Percentiles rank a stretch among this genome's conserved stretches.
These are phyloP conservation scores for Octodonta nipae DNA, from an alignment of 2,888 invertebrate genomes.

Conservation along the genomic window DNA sequence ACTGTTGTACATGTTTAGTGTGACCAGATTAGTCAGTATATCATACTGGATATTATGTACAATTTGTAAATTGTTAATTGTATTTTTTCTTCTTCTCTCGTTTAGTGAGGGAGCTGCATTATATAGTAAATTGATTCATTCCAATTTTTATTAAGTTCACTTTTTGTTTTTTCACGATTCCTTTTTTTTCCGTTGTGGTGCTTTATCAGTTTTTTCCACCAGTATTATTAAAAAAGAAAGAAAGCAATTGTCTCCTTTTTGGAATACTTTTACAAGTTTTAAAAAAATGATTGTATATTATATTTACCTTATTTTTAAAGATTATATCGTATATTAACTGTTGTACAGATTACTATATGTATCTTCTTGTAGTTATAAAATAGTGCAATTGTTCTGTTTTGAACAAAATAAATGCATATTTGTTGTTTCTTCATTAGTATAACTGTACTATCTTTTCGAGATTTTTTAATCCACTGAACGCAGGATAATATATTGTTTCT, in stretches of 20 bases:
- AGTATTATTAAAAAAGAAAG: slow-evolving; percentile 19
- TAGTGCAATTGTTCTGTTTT: slow-evolving; percentile 22
- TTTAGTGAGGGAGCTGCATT: slow-evolving; percentile 21
- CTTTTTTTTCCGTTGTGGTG: slow-evolving; percentile 6
- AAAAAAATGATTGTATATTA: slow-evolving; percentile 16
- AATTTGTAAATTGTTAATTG: slow-evolving; percentile 15
- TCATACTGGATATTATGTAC: no score
- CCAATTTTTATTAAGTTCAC: slow-evolving; percentile 23
- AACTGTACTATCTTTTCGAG: no score
- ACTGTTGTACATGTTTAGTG: slow-evolving; percentile 10
- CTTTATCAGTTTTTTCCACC: slow-evolving; percentile 12
- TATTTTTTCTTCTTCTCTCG: slow-evolving; percentile 14
- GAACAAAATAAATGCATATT: slow-evolving; percentile 16
- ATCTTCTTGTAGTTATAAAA: slow-evolving; percentile 2
- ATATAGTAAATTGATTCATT: slow-evolving; percentile 19
- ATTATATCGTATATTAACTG: slow-evolving; percentile 9
- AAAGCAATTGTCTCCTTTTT: slow-evolving; percentile 9
- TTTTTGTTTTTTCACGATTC: slow-evolving; percentile 11
- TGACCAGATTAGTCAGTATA: no score
- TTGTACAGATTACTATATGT: slow-evolving; percentile 15
- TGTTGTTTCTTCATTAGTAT: slow-evolving; percentile 11
- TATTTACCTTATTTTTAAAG: slow-evolving; percentile 10
- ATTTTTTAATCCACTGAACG: no score
- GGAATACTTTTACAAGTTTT: slow-evolving; percentile 15
- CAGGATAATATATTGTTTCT: no score